Evolutionary conservation across 2,797 vertebrate species (phyloP).

Genomic region (Chromobotia macracanthus): DNA sequence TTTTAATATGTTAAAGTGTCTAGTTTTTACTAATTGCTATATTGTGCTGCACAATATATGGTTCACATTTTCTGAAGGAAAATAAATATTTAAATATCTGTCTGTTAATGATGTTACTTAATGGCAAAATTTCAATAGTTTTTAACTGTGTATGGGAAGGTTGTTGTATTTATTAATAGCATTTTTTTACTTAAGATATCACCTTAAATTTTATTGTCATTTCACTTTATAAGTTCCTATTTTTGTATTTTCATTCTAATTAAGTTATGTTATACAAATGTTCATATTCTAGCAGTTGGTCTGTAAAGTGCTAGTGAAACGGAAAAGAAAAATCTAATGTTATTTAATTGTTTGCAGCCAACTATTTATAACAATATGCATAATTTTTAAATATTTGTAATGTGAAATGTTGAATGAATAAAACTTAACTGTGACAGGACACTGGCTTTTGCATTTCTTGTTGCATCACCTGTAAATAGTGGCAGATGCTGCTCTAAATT

Average conservation of each 20-base stretch:
- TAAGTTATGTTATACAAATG: slow-evolving; percentile 99
- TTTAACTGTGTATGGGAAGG: slow-evolving; percentile 99
- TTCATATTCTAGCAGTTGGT: slow-evolving; percentile 99
- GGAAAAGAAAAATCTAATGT: slow-evolving; percentile 99
- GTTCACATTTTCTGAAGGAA: slow-evolving; percentile 99
- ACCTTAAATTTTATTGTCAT: slow-evolving; percentile 99
- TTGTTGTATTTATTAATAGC: slow-evolving; percentile 99
- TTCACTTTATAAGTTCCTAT: slow-evolving; percentile 99
- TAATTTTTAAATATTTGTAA: slow-evolving; percentile 99
- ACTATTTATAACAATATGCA: slow-evolving; percentile 99
- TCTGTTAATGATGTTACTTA: slow-evolving; percentile 99
- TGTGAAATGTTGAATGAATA: slow-evolving; percentile 99
- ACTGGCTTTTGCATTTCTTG: slow-evolving; percentile 49
- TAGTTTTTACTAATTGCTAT: slow-evolving; percentile 99
- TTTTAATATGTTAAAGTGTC: slow-evolving; percentile 99
- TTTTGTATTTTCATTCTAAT: slow-evolving; percentile 99
- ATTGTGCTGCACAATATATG: slow-evolving; percentile 99
- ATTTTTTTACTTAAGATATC: slow-evolving; percentile 99
- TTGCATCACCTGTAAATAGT: neutral
- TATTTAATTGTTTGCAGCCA: slow-evolving; percentile 99
- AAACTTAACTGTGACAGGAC: slow-evolving; percentile 96
- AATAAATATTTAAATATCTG: slow-evolving; percentile 99
- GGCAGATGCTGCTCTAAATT: slow-evolving; percentile 15
- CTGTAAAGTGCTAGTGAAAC: slow-evolving; percentile 99
- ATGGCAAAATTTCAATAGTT: slow-evolving; percentile 99